Base-by-base conservation (phyloP, 2,888 invertebrate species). In the Pyrocoelia pectoralis region DNA sequence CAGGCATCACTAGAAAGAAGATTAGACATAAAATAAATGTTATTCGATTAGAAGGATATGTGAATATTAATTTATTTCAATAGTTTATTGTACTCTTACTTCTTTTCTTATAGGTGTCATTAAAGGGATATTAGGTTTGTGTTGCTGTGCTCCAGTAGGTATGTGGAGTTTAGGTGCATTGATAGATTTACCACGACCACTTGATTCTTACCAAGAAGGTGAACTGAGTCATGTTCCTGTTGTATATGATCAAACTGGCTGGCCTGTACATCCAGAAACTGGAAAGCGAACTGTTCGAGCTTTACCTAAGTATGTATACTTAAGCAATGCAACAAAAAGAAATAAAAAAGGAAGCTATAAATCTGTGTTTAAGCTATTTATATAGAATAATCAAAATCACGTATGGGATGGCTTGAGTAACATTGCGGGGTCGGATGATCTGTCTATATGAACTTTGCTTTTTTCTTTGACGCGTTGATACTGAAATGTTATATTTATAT, bases 241-340 rank as follows among this genome's bases (percentile, higher is more conserved):
- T 0, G 68, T 75, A 4, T 79, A 76, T 57, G 77, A 81, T 65
- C 67, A 73, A 8, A 72, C 72, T 0, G 80, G 79, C 1, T 74
- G 73, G 63, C 79, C 79, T 2, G 73, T 81, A 28, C 80, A 81
- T 71, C 80, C 81, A 0, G 76, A 78, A 41, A 79, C 79, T n/a
- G 73, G 75, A 9, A 68, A 69, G 65, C 75, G 76, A 49, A 80
- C 80, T 10, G 83, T 84, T 17, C 73, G 82, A 65, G 70, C 76
- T 12, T 58, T 81, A 14, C 72, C 79, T 19, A 74, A 71, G 80
- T 80, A 75, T 61, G 59, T 56, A 53, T 50, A 28, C 17, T 55
- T 40, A 19, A 24, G 3, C 4, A 6, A 6, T 24, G 6, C 24
- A 24, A 24, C 24, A 24, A 24, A 24, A 24, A 5, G 24, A 24